These are phyloP conservation scores for Enteromius radiatus DNA, from an alignment of 2,797 vertebrate species.

Conservation along the genomic window DNA sequence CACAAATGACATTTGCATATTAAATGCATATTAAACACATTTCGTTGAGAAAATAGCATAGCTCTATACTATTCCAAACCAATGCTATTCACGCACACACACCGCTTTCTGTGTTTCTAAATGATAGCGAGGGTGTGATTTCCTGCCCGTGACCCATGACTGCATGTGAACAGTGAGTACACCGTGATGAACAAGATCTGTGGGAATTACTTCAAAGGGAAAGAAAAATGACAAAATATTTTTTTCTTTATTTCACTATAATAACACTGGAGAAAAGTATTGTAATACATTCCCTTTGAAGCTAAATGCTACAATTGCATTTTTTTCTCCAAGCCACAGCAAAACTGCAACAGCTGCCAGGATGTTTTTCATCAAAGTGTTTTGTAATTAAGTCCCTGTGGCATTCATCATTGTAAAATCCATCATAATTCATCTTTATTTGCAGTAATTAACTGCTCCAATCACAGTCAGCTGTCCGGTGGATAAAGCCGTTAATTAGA, in stretches of 20 bases:
- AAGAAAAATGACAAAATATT: constrained; percentile 50
- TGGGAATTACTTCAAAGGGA: constrained; percentile 53
- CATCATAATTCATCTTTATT: constrained; percentile 65
- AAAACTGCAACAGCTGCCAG: constrained; percentile 41
- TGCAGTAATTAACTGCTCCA: constrained; percentile 40
- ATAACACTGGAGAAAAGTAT: background rate
- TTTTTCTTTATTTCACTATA: background rate
- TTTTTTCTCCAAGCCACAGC: constrained; percentile 9
- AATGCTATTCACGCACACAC: background rate
- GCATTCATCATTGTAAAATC: constrained; percentile 68
- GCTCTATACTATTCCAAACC: background rate
- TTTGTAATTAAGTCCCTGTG: constrained; percentile 50
- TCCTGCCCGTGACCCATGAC: constrained; percentile 39
- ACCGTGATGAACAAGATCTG: constrained; percentile 24
- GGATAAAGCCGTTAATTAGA: constrained; percentile 62
- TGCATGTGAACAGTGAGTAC: background rate
- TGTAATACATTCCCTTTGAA: constrained; percentile 23
- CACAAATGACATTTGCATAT: background rate
- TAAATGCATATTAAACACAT: background rate
- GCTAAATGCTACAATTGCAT: background rate
- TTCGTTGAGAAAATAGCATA: constrained; percentile 7
- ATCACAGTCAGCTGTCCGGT: constrained; percentile 50
- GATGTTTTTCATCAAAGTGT: constrained; percentile 40
- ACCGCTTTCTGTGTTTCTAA: constrained; percentile 1
- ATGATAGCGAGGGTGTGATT: constrained; percentile 51